Evolutionary conservation across 1,140 invertebrate species (phyloP).

Genomic region (Diploscapter pachys): DNA sequence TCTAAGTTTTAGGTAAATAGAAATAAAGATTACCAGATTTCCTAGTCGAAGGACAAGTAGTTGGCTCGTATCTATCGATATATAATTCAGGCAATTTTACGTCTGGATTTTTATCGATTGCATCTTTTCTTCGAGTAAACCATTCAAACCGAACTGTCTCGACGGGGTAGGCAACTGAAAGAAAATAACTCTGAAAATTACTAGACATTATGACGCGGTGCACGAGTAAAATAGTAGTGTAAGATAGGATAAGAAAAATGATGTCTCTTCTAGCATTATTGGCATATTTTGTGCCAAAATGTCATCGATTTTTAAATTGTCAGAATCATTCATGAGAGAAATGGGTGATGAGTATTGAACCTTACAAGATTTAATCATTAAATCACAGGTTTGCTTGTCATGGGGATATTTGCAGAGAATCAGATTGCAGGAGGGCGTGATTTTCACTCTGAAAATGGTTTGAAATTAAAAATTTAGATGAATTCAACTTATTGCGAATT

Average conservation of each 20-base stretch:
- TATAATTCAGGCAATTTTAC: slow-evolving; percentile 57
- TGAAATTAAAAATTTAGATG: background rate
- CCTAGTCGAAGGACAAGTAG: slow-evolving; percentile 48
- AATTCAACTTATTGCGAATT: background rate
- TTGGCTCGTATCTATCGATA: slow-evolving; percentile 53
- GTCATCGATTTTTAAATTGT: too few species aligned
- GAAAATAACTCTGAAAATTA: background rate
- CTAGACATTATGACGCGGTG: background rate
- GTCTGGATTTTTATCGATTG: slow-evolving; percentile 58
- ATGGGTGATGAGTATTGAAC: background rate
- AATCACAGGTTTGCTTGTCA: slow-evolving; percentile 58
- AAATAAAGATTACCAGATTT: slow-evolving; percentile 41
- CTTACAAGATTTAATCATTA: slow-evolving; percentile 57
- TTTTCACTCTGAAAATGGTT: slow-evolving; percentile 48
- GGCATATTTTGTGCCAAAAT: too few species aligned
- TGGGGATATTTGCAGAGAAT: slow-evolving; percentile 59
- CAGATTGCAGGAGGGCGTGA: slow-evolving; percentile 57
- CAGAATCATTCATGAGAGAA: background rate
- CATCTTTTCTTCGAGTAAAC: slow-evolving; percentile 53
- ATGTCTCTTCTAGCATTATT: too few species aligned
- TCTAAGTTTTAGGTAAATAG: background rate
- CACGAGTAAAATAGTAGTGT: too few species aligned
- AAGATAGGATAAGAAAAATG: too few species aligned
- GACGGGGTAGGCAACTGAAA: slow-evolving; percentile 56
- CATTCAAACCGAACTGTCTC: slow-evolving; percentile 58